Evolutionary conservation across 2,797 vertebrate species (phyloP).

Genomic region (Halcyon leucocephala): DNA sequence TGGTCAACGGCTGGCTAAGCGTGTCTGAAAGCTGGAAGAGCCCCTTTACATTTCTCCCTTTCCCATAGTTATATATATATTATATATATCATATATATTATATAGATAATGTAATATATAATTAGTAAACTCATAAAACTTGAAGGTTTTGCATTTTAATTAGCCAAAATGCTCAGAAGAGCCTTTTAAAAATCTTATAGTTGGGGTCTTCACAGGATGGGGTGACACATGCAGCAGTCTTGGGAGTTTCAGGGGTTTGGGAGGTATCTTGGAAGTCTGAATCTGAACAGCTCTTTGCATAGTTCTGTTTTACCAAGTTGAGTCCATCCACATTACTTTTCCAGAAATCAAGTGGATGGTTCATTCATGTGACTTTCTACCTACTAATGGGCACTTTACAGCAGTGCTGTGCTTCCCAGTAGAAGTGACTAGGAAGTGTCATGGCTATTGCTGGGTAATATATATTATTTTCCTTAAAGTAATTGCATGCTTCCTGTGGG

Average conservation of each 20-base stretch:
- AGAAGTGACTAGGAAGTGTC: neutral
- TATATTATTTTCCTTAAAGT: slow-evolving; percentile 9
- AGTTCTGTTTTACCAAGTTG: neutral
- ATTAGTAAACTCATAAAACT: neutral
- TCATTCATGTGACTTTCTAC: neutral
- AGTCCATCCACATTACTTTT: neutral
- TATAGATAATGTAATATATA: neutral
- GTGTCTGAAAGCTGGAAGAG: neutral
- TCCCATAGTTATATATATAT: too few species aligned
- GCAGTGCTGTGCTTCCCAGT: neutral
- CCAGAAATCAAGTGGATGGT: neutral
- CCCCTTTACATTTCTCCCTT: neutral
- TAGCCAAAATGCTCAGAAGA: neutral
- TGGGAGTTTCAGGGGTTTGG: neutral
- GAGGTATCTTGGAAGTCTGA: neutral
- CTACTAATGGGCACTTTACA: neutral
- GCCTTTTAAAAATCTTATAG: neutral
- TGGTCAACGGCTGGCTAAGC: neutral
- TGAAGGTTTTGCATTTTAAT: neutral
- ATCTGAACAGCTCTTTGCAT: neutral
- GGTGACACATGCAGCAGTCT: neutral
- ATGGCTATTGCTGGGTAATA: neutral
- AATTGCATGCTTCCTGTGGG: neutral
- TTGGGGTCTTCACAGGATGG: neutral
- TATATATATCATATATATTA: neutral